Percentiles rank a stretch among this genome's conserved stretches.
These are phyloP conservation scores for Leptoteleia sp. DNA, from an alignment of 1,140 invertebrate genomes.

Conservation along the genomic window DNA sequence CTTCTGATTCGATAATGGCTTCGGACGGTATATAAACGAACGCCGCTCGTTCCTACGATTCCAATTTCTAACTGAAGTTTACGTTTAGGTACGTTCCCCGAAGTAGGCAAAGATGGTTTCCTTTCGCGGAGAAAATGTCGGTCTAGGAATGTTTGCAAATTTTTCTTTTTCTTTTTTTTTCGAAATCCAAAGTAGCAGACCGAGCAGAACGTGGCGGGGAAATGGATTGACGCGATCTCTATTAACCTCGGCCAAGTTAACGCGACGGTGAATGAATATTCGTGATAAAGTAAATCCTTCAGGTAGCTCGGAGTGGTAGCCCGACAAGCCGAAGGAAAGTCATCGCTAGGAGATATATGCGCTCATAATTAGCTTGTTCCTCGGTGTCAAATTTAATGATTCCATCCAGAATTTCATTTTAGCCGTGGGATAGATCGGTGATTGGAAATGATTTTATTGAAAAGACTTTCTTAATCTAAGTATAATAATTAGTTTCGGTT, in stretches of 20 bases:
- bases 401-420: not conserved
- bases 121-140: too few relatives aligned
- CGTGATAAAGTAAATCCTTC: constrained; percentile 69
- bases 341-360: constrained; percentile 13
- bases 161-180: too few relatives aligned
- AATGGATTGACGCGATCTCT: constrained; percentile 75
- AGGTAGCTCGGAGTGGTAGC: constrained; percentile 68
- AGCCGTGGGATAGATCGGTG: not conserved
- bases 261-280: constrained; percentile 54
- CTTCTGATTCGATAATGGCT: constrained; percentile 16
- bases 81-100: too few relatives aligned
- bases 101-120: too few relatives aligned
- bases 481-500: too few relatives aligned
- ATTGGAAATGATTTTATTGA: too few relatives aligned
- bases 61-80: too few relatives aligned
- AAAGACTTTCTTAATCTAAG: too few relatives aligned
- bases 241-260: constrained; percentile 70
- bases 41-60: too few relatives aligned
- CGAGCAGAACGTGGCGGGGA: constrained; percentile 46
- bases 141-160: not conserved
- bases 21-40: not conserved
- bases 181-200: not conserved
- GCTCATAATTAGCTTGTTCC: constrained; percentile 22
- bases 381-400: constrained; percentile 3
- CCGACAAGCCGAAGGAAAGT: constrained; percentile 62